These are phyloP conservation scores for Drosophila ogumai DNA, from an alignment of 1,140 invertebrate species.

Conservation along the genomic window DNA sequence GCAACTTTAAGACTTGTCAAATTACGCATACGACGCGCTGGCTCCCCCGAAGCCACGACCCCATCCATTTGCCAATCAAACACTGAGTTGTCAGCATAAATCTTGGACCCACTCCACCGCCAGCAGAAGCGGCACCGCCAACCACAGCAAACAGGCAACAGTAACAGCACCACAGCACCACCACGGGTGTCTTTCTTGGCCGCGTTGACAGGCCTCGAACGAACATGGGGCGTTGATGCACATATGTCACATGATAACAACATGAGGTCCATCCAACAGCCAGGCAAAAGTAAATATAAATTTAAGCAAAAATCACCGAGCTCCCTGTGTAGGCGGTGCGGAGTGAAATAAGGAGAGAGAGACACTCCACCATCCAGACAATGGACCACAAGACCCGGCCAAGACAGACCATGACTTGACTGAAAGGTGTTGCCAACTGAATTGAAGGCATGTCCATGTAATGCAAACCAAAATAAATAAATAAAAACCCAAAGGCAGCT, in stretches of 20 bases:
- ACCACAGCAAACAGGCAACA: constrained; percentile 14
- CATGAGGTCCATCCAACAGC: constrained; percentile 65
- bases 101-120: constrained; percentile 29
- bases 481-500: constrained; percentile 18
- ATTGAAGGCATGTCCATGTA: constrained; percentile 70
- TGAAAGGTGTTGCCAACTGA: constrained; percentile 81
- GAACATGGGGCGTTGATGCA: constrained; percentile 81
- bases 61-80: constrained; percentile 78
- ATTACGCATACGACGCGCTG: constrained; percentile 73
- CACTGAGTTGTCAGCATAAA: constrained; percentile 73
- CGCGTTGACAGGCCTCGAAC: constrained; percentile 64
- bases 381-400: constrained; percentile 41
- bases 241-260: constrained; percentile 83
- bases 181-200: constrained; percentile 53
- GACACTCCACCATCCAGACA: constrained; percentile 45
- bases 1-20: constrained; percentile 71
- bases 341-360: constrained; percentile 20
- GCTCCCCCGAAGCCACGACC: constrained; percentile 48
- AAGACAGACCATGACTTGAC: constrained; percentile 68
- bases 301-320: constrained; percentile 78
- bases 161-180: constrained; percentile 1
- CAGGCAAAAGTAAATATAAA: constrained; percentile 64
- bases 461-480: constrained; percentile 59
- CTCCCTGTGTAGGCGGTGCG: constrained; percentile 70
- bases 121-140: constrained; percentile 10